Percentiles rank a stretch among this genome's conserved stretches.
Conservation (phyloP, 2,888 invertebrate species). For the Opisthograptis luteolata region DNA sequence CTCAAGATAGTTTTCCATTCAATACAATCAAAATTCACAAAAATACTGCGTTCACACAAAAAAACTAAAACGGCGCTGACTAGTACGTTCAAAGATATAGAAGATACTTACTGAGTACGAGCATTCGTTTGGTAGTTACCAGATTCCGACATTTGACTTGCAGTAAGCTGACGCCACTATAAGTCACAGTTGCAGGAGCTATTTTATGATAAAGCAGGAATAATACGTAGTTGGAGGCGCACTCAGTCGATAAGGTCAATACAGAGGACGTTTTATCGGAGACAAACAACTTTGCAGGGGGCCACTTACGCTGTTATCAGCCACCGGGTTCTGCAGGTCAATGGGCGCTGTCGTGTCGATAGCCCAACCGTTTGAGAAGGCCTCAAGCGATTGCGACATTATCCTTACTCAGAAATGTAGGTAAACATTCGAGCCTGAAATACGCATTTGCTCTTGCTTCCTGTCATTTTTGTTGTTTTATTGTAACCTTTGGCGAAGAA, state of each 20-base stretch:
- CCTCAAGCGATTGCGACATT: conserved; percentile 64
- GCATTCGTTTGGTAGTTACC: conserved; percentile 1
- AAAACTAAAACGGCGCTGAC: too few relatives aligned
- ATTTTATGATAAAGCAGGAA: conserved; percentile 40
- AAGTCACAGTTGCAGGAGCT: conserved; percentile 28
- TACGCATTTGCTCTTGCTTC: conserved; percentile 41
- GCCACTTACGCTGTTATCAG: conserved; percentile 77
- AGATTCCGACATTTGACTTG: not conserved
- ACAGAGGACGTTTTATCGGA: conserved; percentile 61
- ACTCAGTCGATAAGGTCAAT: conserved; percentile 50
- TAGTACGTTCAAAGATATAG: not conserved
- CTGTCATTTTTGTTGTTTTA: too few relatives aligned
- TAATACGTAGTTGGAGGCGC: conserved; percentile 36
- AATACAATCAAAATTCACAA: too few relatives aligned
- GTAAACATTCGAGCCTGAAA: conserved; percentile 22
- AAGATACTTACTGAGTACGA: not conserved
- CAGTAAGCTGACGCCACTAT: conserved; percentile 28
- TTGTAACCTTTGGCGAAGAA: too few relatives aligned
- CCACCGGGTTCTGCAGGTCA: conserved; percentile 67
- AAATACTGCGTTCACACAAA: not conserved
- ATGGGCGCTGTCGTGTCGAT: conserved; percentile 73
- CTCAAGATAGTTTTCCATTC: conserved; percentile 39
- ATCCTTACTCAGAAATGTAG: conserved; percentile 27
- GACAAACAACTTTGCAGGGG: conserved; percentile 79
- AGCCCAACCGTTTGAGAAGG: conserved; percentile 75